These are phyloP conservation scores for Diarsia rubi DNA, from an alignment of 2,888 invertebrate genomes.

Conservation along the genomic window DNA sequence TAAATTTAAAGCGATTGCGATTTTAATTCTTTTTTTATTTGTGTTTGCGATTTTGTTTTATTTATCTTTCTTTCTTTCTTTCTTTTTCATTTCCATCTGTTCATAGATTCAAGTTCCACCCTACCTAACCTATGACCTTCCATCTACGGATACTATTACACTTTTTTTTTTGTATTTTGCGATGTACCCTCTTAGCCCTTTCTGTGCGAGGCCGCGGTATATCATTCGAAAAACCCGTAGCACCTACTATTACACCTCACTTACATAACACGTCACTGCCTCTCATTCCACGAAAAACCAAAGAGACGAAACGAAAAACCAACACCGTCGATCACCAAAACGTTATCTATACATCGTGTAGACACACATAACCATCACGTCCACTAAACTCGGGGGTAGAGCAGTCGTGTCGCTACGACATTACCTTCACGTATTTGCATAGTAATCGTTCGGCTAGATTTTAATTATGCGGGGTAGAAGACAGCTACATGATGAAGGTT, in stretches of 20 bases:
- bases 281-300: constrained; percentile 22
- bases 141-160: background rate
- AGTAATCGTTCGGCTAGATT: constrained; percentile 82
- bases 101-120: background rate
- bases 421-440: constrained; percentile 84
- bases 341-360: constrained; percentile 65
- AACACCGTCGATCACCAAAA: constrained; percentile 58
- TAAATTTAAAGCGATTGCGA: too few species aligned
- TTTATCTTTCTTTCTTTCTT: too few species aligned
- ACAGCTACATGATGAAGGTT: constrained; percentile 16
- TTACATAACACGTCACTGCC: constrained; percentile 5
- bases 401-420: constrained; percentile 79
- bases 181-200: too few species aligned
- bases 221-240: too few species aligned
- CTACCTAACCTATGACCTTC: too few species aligned
- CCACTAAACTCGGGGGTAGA: constrained; percentile 56
- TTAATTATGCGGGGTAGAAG: constrained; percentile 79
- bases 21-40: too few species aligned
- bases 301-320: constrained; percentile 36
- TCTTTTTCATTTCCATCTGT: too few species aligned
- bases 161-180: too few species aligned
- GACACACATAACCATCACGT: constrained; percentile 64
- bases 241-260: background rate
- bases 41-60: too few species aligned
- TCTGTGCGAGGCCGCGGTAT: too few species aligned